These are phyloP conservation scores for Haplochromis burtoni DNA, from an alignment of 2,113 vertebrate genomes.

Conservation along the genomic window DNA sequence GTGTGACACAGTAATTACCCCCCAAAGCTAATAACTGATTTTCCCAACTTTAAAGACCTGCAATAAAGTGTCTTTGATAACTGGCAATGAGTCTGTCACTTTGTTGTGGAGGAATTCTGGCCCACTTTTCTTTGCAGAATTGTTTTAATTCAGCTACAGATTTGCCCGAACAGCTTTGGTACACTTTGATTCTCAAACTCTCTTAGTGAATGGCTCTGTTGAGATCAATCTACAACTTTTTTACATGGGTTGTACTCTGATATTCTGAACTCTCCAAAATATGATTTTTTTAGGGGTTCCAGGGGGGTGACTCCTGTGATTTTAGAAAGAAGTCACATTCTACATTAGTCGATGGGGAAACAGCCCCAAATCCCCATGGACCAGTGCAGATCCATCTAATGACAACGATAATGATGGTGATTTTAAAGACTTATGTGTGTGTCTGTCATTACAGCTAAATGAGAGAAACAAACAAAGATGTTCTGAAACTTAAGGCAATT, in stretches of 20 bases:
- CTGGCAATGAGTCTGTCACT: rapidly evolving
- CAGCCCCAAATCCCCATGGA: rapidly evolving
- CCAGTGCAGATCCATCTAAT: neutral
- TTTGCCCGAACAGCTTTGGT: rapidly evolving
- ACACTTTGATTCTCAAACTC: neutral
- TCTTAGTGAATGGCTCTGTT: neutral
- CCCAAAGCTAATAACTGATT: neutral
- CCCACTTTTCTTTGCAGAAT: neutral
- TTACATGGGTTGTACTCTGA: neutral
- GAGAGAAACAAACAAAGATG: neutral
- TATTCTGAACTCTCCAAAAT: neutral
- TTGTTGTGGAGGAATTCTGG: neutral
- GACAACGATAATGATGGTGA: neutral
- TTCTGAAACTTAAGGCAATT: neutral
- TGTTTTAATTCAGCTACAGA: neutral
- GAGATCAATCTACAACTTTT: rapidly evolving
- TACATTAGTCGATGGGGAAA: rapidly evolving
- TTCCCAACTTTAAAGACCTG: neutral
- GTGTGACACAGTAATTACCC: neutral
- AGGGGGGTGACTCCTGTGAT: rapidly evolving
- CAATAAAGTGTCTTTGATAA: rapidly evolving
- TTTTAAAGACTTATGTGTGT: neutral
- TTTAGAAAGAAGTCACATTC: neutral
- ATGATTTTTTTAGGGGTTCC: rapidly evolving
- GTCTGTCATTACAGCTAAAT: neutral